phyloP scores from a whole-genome alignment of 1,140 invertebrate species.

The Argopecten irradians region DNA sequence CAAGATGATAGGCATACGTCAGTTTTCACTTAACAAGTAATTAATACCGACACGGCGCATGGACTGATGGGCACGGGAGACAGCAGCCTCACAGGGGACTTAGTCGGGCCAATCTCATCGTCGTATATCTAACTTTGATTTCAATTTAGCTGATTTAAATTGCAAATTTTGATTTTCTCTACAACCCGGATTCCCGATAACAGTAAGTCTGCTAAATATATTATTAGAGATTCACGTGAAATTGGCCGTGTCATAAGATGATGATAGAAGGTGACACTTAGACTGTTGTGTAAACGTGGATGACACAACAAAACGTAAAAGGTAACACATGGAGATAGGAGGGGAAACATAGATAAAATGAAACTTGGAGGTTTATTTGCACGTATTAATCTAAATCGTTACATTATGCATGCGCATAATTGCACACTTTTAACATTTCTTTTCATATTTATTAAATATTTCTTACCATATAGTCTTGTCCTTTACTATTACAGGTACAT shows the following conservation, averaged over 20 bases:
- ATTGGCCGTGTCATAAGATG: background rate
- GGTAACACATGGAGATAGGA: no score
- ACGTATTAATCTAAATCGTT: no score
- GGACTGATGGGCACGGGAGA: background rate
- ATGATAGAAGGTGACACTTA: background rate
- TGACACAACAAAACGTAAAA: no score
- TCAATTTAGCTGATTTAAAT: slow-evolving; percentile 13
- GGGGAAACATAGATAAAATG: no score
- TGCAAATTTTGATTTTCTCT: background rate
- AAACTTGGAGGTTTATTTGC: no score
- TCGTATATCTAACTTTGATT: slow-evolving; percentile 9
- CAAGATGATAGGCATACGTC: slow-evolving; percentile 15
- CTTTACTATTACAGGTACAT: no score
- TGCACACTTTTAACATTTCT: no score
- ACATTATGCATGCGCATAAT: no score
- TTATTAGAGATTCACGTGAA: background rate
- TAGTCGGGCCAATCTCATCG: background rate
- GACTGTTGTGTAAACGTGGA: background rate
- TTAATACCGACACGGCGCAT: background rate
- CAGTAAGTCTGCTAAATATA: background rate
- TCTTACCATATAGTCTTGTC: no score
- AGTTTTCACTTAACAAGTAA: background rate
- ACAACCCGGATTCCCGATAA: background rate
- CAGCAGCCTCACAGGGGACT: background rate
- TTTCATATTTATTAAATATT: no score